These are phyloP conservation scores for Chalcosyrphus nemorum DNA, from an alignment of 2,888 invertebrate genomes.

Conservation along the genomic window DNA sequence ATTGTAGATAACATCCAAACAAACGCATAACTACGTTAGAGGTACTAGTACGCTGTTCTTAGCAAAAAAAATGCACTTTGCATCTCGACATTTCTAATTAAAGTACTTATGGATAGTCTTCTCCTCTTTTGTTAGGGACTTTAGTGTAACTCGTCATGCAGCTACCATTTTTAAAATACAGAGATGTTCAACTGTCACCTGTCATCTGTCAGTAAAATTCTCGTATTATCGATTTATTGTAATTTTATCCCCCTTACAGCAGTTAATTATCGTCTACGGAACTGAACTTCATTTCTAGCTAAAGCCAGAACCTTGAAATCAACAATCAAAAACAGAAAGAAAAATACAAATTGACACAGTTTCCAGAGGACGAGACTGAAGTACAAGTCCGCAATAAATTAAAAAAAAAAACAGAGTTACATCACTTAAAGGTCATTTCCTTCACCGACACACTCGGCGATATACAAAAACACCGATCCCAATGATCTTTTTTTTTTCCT, in stretches of 20 bases:
- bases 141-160: too few relatives aligned
- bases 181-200: too few relatives aligned
- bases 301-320: slow-evolving; percentile 53
- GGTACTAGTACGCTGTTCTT: too few relatives aligned
- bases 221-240: too few relatives aligned
- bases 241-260: not conserved
- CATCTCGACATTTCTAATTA: too few relatives aligned
- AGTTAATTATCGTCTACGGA: slow-evolving; percentile 32
- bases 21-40: too few relatives aligned
- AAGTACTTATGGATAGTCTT: too few relatives aligned
- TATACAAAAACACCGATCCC: slow-evolving; percentile 23
- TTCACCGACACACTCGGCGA: slow-evolving; percentile 47
- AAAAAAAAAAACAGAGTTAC: slow-evolving; percentile 65
- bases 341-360: slow-evolving; percentile 64
- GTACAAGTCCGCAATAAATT: slow-evolving; percentile 62
- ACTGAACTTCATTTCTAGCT: slow-evolving; percentile 42
- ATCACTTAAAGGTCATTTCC: slow-evolving; percentile 70
- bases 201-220: too few relatives aligned
- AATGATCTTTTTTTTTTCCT: slow-evolving; percentile 33
- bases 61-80: too few relatives aligned
- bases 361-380: slow-evolving; percentile 64
- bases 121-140: too few relatives aligned
- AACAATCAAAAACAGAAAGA: slow-evolving; percentile 13
- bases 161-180: too few relatives aligned
- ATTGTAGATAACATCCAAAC: too few relatives aligned